Base-by-base conservation (phyloP, 2,888 invertebrate genomes). In the Torymus auratus region DNA sequence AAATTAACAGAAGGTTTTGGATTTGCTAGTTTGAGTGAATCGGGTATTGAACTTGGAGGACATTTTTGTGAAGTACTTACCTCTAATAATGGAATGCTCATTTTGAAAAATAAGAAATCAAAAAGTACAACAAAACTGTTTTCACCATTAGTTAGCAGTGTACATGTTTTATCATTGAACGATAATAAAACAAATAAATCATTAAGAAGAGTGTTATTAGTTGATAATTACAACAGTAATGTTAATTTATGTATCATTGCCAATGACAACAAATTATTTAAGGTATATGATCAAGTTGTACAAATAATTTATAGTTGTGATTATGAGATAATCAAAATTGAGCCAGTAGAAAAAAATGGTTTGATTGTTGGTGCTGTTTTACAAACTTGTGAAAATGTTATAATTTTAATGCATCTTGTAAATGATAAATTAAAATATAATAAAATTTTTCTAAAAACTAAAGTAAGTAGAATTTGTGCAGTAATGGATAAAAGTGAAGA, bases 21-120 rank as follows among this genome's bases (percentile, higher is more conserved):
- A 13, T 88, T 89, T 67, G 84, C 80, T 0, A n/a, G 79, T 0
- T 58, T 90, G 11, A 90, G 89, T 55, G 84, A 82, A 20, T 81
- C 78, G 5, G 90, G 86, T 0, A 84, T 90, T 28, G 88, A 84
- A 20, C 81, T 89, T 20, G 88, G 88, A 2, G 81, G 84, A 0
- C 72, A 83, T 1, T 89, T 85, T 79, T 86, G 83, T 58, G 84
- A 88, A 52, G 87, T 88, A 4, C 71, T 89, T 2, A 75, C 23
- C 2, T 71, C 83, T 0, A 82, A 78, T 15, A 80, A 85, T 28
- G 81, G 83, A 15, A 83, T 82, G 17, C 76, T 91, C 0, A 81
- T 83, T 5, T 84, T 86, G 10, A 84, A 85, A 58, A 84, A 90
- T 73, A 90, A 89, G 80, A 82, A 79, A 3, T 23, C 67, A 0